Evolutionary conservation across 2,797 vertebrate species (phyloP), one percentile per base, ranked within the genome.

Genomic region (Myotis pilosus): DNA sequence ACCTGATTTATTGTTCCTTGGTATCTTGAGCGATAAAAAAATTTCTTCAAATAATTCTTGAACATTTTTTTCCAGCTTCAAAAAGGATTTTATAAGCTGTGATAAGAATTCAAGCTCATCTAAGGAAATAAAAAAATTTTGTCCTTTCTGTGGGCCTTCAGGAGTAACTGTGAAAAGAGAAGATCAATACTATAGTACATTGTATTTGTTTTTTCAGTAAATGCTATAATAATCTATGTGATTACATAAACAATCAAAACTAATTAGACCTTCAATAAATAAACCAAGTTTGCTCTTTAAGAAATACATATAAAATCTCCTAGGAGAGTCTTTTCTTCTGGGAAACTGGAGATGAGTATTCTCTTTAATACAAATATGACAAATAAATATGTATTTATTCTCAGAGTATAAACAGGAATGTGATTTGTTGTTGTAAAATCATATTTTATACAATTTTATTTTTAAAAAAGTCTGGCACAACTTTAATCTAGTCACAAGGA

Each of bases 101-200:
- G 98, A 99, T 96, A 99, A 98, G 82, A 98, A 98, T 96, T 96
- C 98, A 91, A 99, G 98, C 97, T 99, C 99, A 98, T 99, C 98
- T 79, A 99, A 98, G 17, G 99, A 99, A 94, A 99, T 98, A 96
- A 97, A 98, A 97, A 99, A 98, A 92, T 97, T 98, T 83, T 98
- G 98, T 94, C 89, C 98, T 97, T 98, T 98, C 84, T 93, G 96
- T 23, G 97, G 97, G 95, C 90, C 97, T 93, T 99, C 98, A 95
- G 98, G 96, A 53, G 98, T 98, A n/a, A 97, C 99, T 99, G 97
- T 86, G 87, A 33, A 97, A 97, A 89, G 66, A 97, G 96, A 88
- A 97, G 33, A 95, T 64, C 6, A 96, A 36, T 89, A 92, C 71
- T 47, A 16, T 78, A 82, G 8, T 11, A 91, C 25, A 83, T 89